A percentile compares a stretch with the other conserved stretches of the same genome.
Conservation (phyloP, 2,888 invertebrate species). For the Saturnia pavonia region DNA sequence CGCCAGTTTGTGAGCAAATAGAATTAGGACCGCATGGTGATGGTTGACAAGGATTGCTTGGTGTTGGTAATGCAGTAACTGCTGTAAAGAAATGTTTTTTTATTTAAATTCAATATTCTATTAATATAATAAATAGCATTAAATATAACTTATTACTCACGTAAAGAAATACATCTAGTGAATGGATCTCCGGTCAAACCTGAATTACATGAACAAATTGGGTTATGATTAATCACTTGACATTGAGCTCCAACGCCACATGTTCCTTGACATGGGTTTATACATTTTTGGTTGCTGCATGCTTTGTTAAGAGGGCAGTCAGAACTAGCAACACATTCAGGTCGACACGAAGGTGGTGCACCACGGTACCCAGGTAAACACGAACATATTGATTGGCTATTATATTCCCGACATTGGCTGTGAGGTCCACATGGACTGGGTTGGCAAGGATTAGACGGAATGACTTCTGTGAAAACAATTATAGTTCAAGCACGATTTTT, state of each 20-base stretch:
- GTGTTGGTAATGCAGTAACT: constrained; percentile 50
- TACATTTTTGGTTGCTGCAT: constrained; percentile 87
- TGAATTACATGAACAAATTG: constrained; percentile 86
- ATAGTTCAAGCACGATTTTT: constrained; percentile 11
- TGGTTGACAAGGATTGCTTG: constrained; percentile 85
- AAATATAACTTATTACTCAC: constrained; percentile 57
- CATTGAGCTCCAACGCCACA: constrained; percentile 89
- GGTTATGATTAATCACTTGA: constrained; percentile 88
- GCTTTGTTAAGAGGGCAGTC: constrained; percentile 87
- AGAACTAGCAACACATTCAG: constrained; percentile 87
- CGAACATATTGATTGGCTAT: constrained; percentile 85
- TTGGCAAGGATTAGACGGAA: constrained; percentile 81
- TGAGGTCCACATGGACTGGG: constrained; percentile 85
- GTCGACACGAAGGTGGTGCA: constrained; percentile 85
- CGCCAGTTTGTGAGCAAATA: constrained; percentile 81
- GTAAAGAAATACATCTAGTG: constrained; percentile 78
- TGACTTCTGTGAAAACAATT: constrained; percentile 50
- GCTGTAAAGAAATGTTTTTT: constrained; percentile 42
- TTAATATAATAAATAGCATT: not conserved
- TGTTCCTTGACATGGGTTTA: constrained; percentile 88
- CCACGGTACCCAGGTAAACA: constrained; percentile 85
- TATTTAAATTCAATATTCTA: not conserved
- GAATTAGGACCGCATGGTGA: constrained; percentile 90
- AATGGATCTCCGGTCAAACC: constrained; percentile 87
- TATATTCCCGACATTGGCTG: constrained; percentile 83